A percentile compares a stretch with the other conserved stretches of the same genome.
Evolutionary conservation across 2,888 invertebrate species (phyloP).

Genomic region (Netelia melanura): DNA sequence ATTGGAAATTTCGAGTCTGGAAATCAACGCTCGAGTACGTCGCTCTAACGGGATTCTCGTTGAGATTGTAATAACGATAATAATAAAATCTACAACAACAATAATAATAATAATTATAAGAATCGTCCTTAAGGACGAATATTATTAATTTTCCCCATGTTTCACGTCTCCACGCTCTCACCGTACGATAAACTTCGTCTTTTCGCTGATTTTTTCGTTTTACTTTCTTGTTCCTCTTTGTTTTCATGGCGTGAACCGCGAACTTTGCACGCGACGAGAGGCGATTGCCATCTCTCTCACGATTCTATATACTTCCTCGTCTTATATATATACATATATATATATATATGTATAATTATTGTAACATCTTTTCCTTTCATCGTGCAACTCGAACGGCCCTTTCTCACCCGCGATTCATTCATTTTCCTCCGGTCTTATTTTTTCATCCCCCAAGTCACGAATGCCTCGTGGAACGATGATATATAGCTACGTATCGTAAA

Average conservation of each 20-base stretch:
- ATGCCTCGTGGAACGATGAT: conserved; percentile 2
- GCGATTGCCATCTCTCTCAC: neutral
- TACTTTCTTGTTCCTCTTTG: neutral
- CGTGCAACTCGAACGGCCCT: neutral
- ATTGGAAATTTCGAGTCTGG: neutral
- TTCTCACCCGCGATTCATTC: conserved; percentile 50
- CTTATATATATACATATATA: neutral
- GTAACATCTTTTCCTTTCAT: conserved; percentile 35
- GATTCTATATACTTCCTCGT: neutral
- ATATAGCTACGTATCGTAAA: neutral
- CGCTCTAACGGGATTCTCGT: no score
- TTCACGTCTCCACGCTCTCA: no score
- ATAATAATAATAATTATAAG: no score
- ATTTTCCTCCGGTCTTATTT: conserved; percentile 49
- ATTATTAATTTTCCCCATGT: no score
- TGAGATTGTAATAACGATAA: no score
- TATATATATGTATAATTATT: neutral
- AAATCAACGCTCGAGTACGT: no score
- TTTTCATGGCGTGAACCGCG: neutral
- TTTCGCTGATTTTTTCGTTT: neutral
- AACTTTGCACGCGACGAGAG: neutral
- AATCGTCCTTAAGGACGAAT: no score
- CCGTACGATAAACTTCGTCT: no score
- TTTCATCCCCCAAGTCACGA: conserved; percentile 42
- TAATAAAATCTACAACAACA: no score